Evolutionary conservation across 2,797 vertebrate species (phyloP), one percentile per base, ranked within the genome.

Genomic region (Pseudochirops corinnae): DNA sequence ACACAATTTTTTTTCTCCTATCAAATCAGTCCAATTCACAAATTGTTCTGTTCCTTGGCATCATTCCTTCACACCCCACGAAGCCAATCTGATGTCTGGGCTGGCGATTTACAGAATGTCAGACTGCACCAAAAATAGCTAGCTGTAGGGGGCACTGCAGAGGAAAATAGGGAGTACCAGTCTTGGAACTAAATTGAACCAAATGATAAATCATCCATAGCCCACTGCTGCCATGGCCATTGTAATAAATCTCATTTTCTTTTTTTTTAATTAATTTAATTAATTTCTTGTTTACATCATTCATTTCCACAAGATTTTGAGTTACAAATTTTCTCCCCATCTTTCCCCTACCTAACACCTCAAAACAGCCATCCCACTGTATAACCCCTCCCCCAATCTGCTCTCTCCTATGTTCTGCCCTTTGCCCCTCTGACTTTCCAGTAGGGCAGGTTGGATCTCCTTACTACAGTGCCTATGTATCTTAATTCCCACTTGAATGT

Each of bases 121-220:
- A 60, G 94, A 56, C 55, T 96, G 95, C 94, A 96, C 95, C 94
- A 97, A 96, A 87, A 53, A 92, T 50, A 56, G 95, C 90, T 46
- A 53, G 94, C 90, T 46, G 31, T 11, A 24, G 12, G 60, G 21
- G 50, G 24, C 55, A n/a, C 67, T 26, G 0, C 9, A 74, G 39
- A 39, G 39, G 12, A 93, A 97, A 94, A 60, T 60, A 46, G 93
- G 9, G 92, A 74, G 50, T n/a, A 55, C 53, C 3, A 0, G 31
- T 31, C 55, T 46, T 94, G 94, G 90, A 94, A 91, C 33, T 52
- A 33, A 95, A 57, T 16, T 0, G 11, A 31, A 13, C 21, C n/a
- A 5, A 53, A 18, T 74, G 56, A 93, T 56, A 16, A 29, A n/a
- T 82, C 55, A 24, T 56, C 52, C 24, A 55, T 82, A 91, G 33